Evolutionary conservation across 2,113 vertebrate species (phyloP).

Genomic region (Cheirogaleus medius): DNA sequence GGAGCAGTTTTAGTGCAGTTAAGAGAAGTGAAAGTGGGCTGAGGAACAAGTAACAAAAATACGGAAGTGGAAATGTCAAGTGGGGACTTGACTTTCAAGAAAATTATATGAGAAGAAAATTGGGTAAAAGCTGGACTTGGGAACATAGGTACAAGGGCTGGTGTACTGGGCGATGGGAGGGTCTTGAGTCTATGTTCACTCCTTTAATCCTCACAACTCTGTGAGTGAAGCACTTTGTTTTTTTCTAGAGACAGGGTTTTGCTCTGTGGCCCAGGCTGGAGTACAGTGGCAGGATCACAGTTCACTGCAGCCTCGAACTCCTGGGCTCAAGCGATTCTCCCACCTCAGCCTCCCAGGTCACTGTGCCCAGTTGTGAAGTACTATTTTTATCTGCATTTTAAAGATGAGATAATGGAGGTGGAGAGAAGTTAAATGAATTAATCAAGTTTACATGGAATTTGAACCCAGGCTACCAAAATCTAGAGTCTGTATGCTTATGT

Average conservation of each 20-base stretch:
- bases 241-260: not conserved
- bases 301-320: not conserved
- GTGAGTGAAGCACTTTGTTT: not conserved
- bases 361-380: not conserved
- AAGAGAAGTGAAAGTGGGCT: not conserved
- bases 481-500: not conserved
- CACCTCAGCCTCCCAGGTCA: not conserved
- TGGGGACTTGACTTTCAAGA: not conserved
- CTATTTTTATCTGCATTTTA: not conserved
- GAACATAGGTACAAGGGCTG: not conserved
- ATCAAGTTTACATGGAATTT: not conserved
- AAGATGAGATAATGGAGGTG: not conserved
- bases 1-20: not conserved
- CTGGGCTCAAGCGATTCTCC: not conserved
- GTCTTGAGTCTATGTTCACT: not conserved
- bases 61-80: not conserved
- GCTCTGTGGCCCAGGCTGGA: not conserved
- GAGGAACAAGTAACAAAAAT: not conserved
- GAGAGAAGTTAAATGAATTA: not conserved
- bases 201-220: not conserved
- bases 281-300: not conserved
- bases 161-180: not conserved
- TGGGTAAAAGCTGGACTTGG: not conserved
- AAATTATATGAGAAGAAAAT: not conserved
- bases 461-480: not conserved